These are phyloP conservation scores for Styela clava DNA, from an alignment of 23 tunicate genomes.

Conservation along the genomic window DNA sequence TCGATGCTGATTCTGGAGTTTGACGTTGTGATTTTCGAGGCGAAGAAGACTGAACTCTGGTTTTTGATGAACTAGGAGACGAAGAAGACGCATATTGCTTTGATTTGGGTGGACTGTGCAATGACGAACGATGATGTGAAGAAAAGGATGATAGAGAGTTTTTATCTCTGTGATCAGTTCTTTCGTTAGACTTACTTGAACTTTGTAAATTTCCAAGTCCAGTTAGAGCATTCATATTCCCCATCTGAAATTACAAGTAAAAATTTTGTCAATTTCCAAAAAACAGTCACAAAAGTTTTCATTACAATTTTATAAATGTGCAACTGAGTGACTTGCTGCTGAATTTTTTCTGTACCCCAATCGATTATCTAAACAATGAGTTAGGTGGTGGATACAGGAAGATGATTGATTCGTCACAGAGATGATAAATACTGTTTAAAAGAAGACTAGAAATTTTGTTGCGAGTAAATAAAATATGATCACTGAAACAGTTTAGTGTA, in stretches of 20 bases:
- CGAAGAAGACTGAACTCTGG: constrained; percentile 13
- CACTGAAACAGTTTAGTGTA: too few species aligned
- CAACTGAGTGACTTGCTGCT: too few species aligned
- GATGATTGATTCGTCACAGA: too few species aligned
- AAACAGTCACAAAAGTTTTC: too few species aligned
- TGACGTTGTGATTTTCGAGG: constrained; percentile 13
- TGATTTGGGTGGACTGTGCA: not conserved
- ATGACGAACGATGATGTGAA: not conserved
- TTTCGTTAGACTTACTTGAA: not conserved
- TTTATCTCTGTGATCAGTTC: not conserved
- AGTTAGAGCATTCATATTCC: not conserved
- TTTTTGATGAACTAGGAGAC: not conserved
- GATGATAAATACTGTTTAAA: not conserved
- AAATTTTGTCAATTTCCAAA: too few species aligned
- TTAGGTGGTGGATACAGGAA: too few species aligned
- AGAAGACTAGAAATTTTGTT: not conserved
- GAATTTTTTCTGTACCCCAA: too few species aligned
- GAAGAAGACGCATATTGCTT: not conserved
- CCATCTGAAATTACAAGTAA: not conserved
- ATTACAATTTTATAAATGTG: too few species aligned
- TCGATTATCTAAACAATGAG: too few species aligned
- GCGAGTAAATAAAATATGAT: not conserved
- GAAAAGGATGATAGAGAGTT: not conserved
- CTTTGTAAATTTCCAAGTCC: not conserved
- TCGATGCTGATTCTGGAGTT: not conserved